Evolutionary conservation across 2,888 invertebrate species (phyloP), one percentile per base, ranked within the genome.

Genomic region (Cheilosia scutellata): DNA sequence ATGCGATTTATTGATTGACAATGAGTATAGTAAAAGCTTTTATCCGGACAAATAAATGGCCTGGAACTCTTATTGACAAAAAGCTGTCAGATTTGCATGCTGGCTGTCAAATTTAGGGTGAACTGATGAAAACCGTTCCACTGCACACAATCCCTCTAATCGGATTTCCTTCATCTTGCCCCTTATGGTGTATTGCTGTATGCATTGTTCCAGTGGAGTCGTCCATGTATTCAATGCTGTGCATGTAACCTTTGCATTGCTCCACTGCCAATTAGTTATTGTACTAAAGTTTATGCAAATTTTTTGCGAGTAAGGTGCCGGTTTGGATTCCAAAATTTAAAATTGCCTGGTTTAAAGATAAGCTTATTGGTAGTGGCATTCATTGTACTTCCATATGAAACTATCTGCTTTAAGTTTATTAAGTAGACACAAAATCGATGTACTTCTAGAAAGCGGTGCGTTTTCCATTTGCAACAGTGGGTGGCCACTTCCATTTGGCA

Each of bases 81-180:
- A 84, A 84, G 84, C 84, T 84, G 80, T 80, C 84, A 80, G 55
- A 80, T 84, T 84, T 84, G 70, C 83, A 84, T 79, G 79, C 68
- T 68, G 57, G 66, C 9, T 68, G 49, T 74, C 33, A 68, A 58
- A 63, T 68, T 53, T 74, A 68, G 63, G 77, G 60, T 72, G 60
- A 72, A 62, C 40, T 55, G 72, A 68, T 68, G 68, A 44, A 74
- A 74, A 49, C 60, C 80, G 53, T 80, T 65, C 70, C 63, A 84
- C 47, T 57, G 79, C 79, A 83, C 63, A 74, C 5, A 4, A 27
- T 49, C 51, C 11, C 25, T 31, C 51, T 72, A 83, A 68, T 68
- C 57, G 33, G 68, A 79, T 79, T 70, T 63, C 51, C 9, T 13
- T 13, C 11, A 1, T 20, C 33, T 27, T 31, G 16, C 53, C 53